A percentile compares a stretch with the other conserved stretches of the same genome.
Evolutionary conservation across 2,888 invertebrate genomes (phyloP).

Genomic region (Aelia acuminata): DNA sequence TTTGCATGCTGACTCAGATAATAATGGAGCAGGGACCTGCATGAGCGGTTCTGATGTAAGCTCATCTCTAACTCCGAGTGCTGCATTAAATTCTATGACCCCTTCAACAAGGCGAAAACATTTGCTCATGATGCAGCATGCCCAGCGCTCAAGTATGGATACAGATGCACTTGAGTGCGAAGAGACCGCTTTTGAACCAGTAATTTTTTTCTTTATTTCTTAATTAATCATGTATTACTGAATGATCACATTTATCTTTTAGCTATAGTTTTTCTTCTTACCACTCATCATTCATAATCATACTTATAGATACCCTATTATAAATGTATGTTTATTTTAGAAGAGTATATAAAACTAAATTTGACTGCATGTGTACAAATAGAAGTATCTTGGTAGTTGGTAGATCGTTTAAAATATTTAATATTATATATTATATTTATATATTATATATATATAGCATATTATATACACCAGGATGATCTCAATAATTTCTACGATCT

Average conservation of each 20-base stretch:
- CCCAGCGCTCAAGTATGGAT: conserved; percentile 88
- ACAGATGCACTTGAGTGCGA: conserved; percentile 78
- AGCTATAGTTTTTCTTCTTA: neutral
- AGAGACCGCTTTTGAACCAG: conserved; percentile 66
- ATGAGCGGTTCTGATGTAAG: conserved; percentile 71
- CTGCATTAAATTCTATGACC: conserved; percentile 76
- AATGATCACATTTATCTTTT: neutral
- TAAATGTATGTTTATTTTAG: neutral
- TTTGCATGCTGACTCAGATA: conserved; percentile 67
- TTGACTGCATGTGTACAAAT: neutral
- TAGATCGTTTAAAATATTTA: too few relatives aligned
- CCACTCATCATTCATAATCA: neutral
- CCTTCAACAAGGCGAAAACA: conserved; percentile 86
- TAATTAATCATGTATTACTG: neutral
- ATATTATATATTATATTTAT: too few relatives aligned
- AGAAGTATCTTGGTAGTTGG: too few relatives aligned
- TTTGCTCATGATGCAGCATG: conserved; percentile 83
- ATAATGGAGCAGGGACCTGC: conserved; percentile 66
- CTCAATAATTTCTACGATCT: too few relatives aligned
- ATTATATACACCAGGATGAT: too few relatives aligned
- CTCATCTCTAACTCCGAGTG: conserved; percentile 70
- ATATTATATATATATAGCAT: too few relatives aligned
- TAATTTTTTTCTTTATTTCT: conserved; percentile 51
- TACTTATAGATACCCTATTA: conserved; percentile 7
- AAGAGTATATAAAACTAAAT: neutral